Evolutionary conservation across 2,888 invertebrate species (phyloP).

Genomic region (Apoderus coryli): DNA sequence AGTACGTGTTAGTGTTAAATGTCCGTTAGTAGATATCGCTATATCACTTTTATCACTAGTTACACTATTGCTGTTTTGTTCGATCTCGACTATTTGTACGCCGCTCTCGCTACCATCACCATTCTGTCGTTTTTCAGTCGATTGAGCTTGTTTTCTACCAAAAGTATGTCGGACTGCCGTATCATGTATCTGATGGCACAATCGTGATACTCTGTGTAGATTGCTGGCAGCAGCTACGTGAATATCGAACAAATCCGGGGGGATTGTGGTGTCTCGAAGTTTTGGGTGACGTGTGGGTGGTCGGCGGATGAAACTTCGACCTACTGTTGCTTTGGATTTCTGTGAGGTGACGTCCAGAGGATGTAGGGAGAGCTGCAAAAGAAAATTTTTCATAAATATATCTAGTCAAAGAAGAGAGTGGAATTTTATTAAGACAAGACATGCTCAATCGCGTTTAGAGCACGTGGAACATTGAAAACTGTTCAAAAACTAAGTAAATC

Average conservation of each 20-base stretch:
- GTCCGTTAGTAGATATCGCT: slow-evolving; percentile 16
- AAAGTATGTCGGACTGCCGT: slow-evolving; percentile 30
- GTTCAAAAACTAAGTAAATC: too few species aligned
- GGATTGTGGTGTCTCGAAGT: slow-evolving; percentile 22
- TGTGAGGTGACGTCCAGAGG: slow-evolving; percentile 36
- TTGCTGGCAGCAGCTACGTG: slow-evolving; percentile 25
- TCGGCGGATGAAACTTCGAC: slow-evolving; percentile 35
- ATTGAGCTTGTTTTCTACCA: slow-evolving; percentile 19
- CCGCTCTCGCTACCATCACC: slow-evolving; percentile 21
- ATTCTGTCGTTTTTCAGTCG: slow-evolving; percentile 22
- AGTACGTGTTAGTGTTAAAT: slow-evolving; percentile 25
- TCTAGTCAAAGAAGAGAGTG: too few species aligned
- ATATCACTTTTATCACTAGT: slow-evolving; percentile 11
- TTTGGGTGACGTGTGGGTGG: slow-evolving; percentile 35
- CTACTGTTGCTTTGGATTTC: slow-evolving; percentile 37
- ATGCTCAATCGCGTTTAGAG: too few species aligned
- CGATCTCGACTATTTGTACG: slow-evolving; percentile 26
- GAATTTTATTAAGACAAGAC: too few species aligned
- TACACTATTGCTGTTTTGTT: too few species aligned
- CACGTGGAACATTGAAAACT: too few species aligned
- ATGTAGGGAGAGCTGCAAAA: slow-evolving; percentile 34
- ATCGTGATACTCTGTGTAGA: slow-evolving; percentile 31
- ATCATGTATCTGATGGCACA: slow-evolving; percentile 36
- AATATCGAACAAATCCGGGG: slow-evolving; percentile 17
- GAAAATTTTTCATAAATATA: too few species aligned